These are phyloP conservation scores for Conomelus anceps DNA, from an alignment of 2,888 invertebrate genomes.

Conservation along the genomic window DNA sequence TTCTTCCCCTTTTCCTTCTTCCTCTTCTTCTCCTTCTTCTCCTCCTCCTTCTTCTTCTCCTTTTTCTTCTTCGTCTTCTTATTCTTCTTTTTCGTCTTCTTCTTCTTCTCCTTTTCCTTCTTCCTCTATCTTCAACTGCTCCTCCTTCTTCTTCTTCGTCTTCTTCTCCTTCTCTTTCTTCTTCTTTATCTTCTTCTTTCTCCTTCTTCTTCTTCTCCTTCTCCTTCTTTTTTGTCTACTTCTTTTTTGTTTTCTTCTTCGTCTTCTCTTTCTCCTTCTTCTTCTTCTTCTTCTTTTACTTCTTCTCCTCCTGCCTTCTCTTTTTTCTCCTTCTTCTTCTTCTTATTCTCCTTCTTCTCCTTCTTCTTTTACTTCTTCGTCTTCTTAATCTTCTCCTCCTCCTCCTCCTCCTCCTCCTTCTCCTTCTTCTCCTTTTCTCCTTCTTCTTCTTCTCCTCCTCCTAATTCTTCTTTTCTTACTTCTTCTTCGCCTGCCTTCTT, in stretches of 20 bases:
- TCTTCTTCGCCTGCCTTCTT: too few relatives aligned
- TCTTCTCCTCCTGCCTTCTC: neutral
- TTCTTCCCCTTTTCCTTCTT: neutral
- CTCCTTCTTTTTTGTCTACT: neutral
- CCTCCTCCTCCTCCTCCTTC: neutral
- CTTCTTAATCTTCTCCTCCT: too few relatives aligned
- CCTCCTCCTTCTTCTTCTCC: neutral
- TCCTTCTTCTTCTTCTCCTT: neutral
- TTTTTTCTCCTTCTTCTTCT: neutral
- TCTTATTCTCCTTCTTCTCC: neutral
- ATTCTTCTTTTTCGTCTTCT: neutral
- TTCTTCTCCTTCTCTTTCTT: neutral
- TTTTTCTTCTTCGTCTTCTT: neutral
- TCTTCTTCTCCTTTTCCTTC: neutral
- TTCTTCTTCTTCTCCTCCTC: too few relatives aligned
- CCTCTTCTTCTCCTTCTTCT: neutral
- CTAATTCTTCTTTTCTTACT: neutral
- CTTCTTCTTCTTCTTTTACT: neutral
- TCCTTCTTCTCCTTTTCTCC: too few relatives aligned
- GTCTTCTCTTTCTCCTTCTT: neutral
- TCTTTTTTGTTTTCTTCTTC: neutral
- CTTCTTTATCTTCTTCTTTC: neutral
- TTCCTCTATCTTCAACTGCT: neutral
- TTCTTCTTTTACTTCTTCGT: neutral
- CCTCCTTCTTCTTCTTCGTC: neutral